phyloP scores from a whole-genome alignment of 2,888 invertebrate species.

The Zeuzera pyrina region DNA sequence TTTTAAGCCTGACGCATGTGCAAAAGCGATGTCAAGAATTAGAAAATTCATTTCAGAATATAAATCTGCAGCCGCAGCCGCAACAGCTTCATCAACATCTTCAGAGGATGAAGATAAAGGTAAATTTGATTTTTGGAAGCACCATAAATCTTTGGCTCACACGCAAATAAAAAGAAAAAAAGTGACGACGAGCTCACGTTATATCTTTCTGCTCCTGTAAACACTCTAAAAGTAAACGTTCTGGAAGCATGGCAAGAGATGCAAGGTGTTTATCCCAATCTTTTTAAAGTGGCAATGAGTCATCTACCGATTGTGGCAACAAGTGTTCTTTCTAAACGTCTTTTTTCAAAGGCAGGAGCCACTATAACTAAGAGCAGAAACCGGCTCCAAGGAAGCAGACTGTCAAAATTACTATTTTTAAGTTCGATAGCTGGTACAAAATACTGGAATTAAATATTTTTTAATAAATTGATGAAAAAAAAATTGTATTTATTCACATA shows the following conservation, averaged over 20 bases:
- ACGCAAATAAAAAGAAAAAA: slow-evolving; percentile 1
- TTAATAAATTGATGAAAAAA: too few relatives aligned
- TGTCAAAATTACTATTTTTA: neutral
- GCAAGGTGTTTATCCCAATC: slow-evolving; percentile 5
- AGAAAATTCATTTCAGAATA: slow-evolving; percentile 5
- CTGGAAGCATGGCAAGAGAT: slow-evolving; percentile 6
- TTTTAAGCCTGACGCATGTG: slow-evolving; percentile 3
- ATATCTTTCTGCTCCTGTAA: slow-evolving; percentile 4
- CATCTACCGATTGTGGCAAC: slow-evolving; percentile 2
- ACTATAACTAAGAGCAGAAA: slow-evolving; percentile 5
- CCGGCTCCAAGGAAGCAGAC: neutral
- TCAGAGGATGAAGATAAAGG: slow-evolving; percentile 6
- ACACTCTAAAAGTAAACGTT: slow-evolving; percentile 4
- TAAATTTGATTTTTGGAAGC: slow-evolving; percentile 1
- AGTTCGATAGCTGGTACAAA: too few relatives aligned
- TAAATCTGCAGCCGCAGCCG: slow-evolving; percentile 4
- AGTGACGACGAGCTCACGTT: slow-evolving; percentile 1
- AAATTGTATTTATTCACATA: too few relatives aligned
- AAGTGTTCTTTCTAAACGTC: slow-evolving; percentile 6
- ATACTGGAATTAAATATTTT: too few relatives aligned
- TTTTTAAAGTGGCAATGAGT: slow-evolving; percentile 2
- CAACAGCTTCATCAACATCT: slow-evolving; percentile 4
- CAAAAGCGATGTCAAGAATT: slow-evolving; percentile 4
- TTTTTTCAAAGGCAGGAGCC: slow-evolving; percentile 9
- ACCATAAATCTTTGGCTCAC: slow-evolving; percentile 2